Evolutionary conservation across 2,113 vertebrate genomes (phyloP).

Genomic region (human): GRCh38 chr13:72582501-72583000

Average conservation of each 20-base stretch:
- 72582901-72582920: not conserved
- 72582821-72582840: not conserved
- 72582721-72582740: too few species aligned
- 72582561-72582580: too few species aligned
- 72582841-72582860: not conserved
- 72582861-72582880: not conserved
- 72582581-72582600: too few species aligned
- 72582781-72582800: not conserved
- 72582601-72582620: too few species aligned
- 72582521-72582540: too few species aligned
- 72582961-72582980: not conserved
- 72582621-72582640: too few species aligned
- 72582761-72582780: not conserved
- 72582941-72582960: not conserved
- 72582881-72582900: not conserved
- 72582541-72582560: too few species aligned
- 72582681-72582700: too few species aligned
- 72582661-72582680: too few species aligned
- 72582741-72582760: not conserved
- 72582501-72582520: too few species aligned
- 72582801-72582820: not conserved
- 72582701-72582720: too few species aligned
- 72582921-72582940: not conserved
- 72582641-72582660: too few species aligned
- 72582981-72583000: not conserved